A percentile compares a stretch with the other conserved stretches of the same genome.
Conservation (phyloP, 2,888 invertebrate species). For the Chymomyza caudatula region DNA sequence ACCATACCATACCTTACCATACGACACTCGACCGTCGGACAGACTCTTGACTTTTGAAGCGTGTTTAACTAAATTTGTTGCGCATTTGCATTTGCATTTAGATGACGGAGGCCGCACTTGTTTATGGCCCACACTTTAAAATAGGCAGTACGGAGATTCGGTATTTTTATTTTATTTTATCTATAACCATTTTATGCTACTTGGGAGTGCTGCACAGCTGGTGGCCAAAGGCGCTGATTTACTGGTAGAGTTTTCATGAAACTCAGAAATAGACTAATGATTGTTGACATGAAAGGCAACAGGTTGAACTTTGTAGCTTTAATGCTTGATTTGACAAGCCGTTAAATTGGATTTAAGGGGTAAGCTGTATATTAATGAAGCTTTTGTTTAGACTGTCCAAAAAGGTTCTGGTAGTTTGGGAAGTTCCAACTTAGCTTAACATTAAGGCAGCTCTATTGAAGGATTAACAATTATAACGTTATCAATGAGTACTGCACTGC, state of each 20-base stretch:
- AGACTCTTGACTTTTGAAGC: conserved; percentile 19
- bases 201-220: not conserved
- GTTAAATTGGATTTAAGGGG: not conserved
- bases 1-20: not conserved
- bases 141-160: not conserved
- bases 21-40: not conserved
- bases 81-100: conserved; percentile 67
- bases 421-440: too few relatives aligned
- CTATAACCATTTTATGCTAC: not conserved
- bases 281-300: not conserved
- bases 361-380: not conserved
- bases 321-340: not conserved
- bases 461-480: too few relatives aligned
- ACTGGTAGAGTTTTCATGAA: not conserved
- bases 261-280: not conserved
- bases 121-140: conserved; percentile 59
- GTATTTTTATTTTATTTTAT: not conserved
- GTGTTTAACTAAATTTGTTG: conserved; percentile 58
- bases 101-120: conserved; percentile 63
- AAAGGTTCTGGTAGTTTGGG: too few relatives aligned
- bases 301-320: not conserved
- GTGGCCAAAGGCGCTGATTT: not conserved
- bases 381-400: not conserved
- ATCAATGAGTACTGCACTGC: too few relatives aligned
- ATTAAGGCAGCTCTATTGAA: too few relatives aligned